phyloP scores from a whole-genome alignment of 2,797 vertebrate genomes.

The Lutjanus campechanus region DNA sequence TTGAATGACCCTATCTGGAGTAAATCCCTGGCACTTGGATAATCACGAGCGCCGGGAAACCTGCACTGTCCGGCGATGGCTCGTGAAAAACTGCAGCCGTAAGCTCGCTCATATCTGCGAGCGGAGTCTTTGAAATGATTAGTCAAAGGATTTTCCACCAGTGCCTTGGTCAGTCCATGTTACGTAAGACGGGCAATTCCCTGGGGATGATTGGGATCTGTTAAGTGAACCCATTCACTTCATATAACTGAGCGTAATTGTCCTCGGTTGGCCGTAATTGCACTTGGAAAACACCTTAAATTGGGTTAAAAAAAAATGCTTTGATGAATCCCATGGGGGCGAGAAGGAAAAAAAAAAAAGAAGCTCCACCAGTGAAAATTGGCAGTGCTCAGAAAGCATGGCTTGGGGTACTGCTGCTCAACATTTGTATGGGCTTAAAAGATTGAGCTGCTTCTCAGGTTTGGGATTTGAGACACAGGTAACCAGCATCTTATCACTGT shows the following conservation, averaged over 20 bases:
- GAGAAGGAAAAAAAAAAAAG: conserved; percentile 9
- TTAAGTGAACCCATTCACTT: conserved; percentile 45
- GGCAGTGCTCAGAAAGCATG: conserved; percentile 43
- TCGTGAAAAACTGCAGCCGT: conserved; percentile 48
- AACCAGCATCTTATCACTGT: conserved; percentile 38
- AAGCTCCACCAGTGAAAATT: conserved; percentile 42
- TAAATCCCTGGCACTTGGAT: conserved; percentile 53
- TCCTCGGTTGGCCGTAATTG: conserved; percentile 45
- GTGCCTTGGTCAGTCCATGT: conserved; percentile 48
- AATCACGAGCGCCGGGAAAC: conserved; percentile 52
- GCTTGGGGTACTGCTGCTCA: conserved; percentile 45
- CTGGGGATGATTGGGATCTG: conserved; percentile 76
- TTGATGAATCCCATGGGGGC: conserved; percentile 60
- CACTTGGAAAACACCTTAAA: conserved; percentile 67
- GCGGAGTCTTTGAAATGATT: conserved; percentile 64
- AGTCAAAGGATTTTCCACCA: conserved; percentile 66
- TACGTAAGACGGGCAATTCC: conserved; percentile 75
- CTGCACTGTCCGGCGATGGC: conserved; percentile 35
- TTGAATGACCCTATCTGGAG: conserved; percentile 54
- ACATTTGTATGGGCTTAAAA: conserved; percentile 33
- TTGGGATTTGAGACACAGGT: conserved; percentile 48
- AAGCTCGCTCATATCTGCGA: conserved; percentile 39
- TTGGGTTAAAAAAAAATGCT: conserved; percentile 38
- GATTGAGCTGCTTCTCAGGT: conserved; percentile 30
- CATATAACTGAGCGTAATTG: conserved; percentile 35